These are phyloP conservation scores for Aleiodes testaceus DNA, from an alignment of 2,888 invertebrate species.

Conservation along the genomic window DNA sequence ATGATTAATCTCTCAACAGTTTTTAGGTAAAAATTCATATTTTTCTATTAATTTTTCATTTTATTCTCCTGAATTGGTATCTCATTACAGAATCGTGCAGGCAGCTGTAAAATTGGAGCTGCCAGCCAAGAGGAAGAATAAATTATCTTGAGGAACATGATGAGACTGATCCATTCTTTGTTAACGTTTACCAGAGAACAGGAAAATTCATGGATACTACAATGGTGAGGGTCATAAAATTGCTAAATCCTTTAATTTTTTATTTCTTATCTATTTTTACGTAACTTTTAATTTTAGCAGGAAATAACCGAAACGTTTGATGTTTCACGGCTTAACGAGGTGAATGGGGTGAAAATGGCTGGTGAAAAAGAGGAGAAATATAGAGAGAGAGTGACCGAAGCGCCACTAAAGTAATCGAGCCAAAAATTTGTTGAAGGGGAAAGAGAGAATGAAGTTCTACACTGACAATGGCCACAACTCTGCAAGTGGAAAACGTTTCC, in stretches of 20 bases:
- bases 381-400: conserved; percentile 2
- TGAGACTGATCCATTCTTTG: conserved; percentile 17
- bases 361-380: neutral
- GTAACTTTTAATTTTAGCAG: neutral
- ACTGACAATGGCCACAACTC: conserved; percentile 27
- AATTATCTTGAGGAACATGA: conserved; percentile 24
- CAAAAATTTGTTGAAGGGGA: conserved; percentile 12
- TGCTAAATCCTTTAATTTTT: neutral
- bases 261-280: neutral
- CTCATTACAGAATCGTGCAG: conserved; percentile 23
- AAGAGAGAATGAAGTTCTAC: neutral
- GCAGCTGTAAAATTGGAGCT: conserved; percentile 21
- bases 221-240: neutral
- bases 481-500: conserved; percentile 14
- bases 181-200: neutral
- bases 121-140: conserved; percentile 28
- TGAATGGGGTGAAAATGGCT: conserved; percentile 17
- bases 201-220: neutral
- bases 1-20: neutral
- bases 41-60: neutral
- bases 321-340: conserved; percentile 25
- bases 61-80: neutral
- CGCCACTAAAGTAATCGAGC: conserved; percentile 9
- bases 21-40: too few relatives aligned
- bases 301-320: conserved; percentile 23